These are phyloP conservation scores for Porites lobata DNA, from an alignment of 92 coral and sea anemone genomes.

Conservation along the genomic window DNA sequence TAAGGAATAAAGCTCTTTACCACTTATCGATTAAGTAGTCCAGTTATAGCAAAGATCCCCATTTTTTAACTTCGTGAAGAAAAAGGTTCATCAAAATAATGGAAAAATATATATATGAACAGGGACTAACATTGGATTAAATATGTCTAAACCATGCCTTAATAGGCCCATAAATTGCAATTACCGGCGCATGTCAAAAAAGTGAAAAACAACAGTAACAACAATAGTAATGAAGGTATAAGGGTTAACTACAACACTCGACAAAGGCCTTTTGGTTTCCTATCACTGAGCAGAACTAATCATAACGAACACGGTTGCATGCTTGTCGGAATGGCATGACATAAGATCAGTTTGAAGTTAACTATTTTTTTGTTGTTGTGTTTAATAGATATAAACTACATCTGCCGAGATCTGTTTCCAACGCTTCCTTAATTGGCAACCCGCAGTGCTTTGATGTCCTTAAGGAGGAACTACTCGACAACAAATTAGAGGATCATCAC, in stretches of 20 bases:
- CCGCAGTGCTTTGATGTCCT: constrained; percentile 24
- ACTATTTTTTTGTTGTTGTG: background rate
- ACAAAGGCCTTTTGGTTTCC: background rate
- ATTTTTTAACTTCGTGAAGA: no score
- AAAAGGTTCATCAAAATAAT: background rate
- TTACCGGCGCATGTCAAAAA: background rate
- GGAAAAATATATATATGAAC: background rate
- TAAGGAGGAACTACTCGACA: constrained; percentile 3
- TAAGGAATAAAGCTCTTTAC: no score
- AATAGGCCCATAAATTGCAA: constrained; percentile 28
- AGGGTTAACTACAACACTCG: background rate
- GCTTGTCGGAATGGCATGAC: background rate
- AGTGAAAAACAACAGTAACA: constrained; percentile 2
- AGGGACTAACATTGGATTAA: no score
- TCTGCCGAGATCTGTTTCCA: constrained; percentile 18
- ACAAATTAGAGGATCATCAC: constrained; percentile 23
- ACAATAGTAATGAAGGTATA: background rate
- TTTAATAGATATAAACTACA: constrained; percentile 13
- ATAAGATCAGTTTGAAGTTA: background rate
- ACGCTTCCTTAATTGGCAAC: constrained; percentile 26
- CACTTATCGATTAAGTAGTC: no score
- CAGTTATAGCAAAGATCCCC: no score
- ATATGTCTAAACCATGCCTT: background rate
- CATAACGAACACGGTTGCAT: background rate
- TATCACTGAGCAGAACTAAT: background rate